Conservation (phyloP, 2,888 invertebrate genomes). For the Brachypterus glaber region DNA sequence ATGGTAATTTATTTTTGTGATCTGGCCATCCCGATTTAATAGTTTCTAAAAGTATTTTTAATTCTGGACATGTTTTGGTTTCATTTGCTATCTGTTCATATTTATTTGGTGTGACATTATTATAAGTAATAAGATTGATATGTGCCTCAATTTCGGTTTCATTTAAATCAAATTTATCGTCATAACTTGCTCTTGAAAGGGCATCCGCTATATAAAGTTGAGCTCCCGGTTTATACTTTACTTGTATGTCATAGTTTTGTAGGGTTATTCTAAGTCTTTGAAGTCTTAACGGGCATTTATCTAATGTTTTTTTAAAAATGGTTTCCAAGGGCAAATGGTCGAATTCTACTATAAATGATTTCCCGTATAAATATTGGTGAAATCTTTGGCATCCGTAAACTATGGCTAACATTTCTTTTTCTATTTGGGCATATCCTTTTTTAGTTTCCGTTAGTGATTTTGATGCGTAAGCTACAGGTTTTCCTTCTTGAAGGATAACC, state of each 20-base stretch:
- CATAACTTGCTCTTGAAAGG: conserved; percentile 21
- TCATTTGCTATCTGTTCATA: not conserved
- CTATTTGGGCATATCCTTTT: conserved; percentile 23
- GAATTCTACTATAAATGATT: conserved; percentile 18
- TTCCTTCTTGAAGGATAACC: conserved; percentile 20
- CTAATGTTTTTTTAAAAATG: conserved; percentile 22
- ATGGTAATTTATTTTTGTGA: conserved; percentile 5
- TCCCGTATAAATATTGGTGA: conserved; percentile 22
- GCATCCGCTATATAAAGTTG: conserved; percentile 27
- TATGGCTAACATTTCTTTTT: conserved; percentile 25
- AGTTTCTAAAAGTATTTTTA: not conserved
- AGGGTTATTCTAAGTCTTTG: conserved; percentile 13
- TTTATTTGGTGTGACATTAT: not conserved
- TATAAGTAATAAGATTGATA: conserved; percentile 1
- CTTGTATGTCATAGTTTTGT: conserved; percentile 12
- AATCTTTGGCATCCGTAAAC: conserved; percentile 20
- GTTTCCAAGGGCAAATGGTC: conserved; percentile 25
- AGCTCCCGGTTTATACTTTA: conserved; percentile 25
- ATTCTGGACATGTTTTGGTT: not conserved
- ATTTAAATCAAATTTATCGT: conserved; percentile 10
- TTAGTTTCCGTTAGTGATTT: conserved; percentile 18
- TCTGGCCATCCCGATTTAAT: conserved; percentile 12
- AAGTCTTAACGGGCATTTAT: conserved; percentile 8
- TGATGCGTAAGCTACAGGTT: conserved; percentile 24
- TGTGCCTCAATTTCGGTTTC: conserved; percentile 4